phyloP scores from a whole-genome alignment of 2,113 vertebrate species.

The Xenotilapia leptura region DNA sequence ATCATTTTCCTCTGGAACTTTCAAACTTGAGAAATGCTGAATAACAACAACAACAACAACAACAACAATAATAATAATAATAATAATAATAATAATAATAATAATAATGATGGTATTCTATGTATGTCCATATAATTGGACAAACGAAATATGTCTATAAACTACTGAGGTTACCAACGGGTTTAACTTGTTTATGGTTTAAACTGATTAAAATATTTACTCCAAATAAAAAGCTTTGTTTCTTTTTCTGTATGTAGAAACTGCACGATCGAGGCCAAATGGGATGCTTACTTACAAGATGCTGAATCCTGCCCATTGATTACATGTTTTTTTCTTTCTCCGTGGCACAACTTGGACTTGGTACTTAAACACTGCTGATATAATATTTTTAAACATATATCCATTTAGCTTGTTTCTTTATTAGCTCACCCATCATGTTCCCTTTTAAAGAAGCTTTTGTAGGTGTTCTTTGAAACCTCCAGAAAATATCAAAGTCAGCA shows the following conservation, averaged over 20 bases:
- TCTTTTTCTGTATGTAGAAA: background rate
- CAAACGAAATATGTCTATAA: background rate
- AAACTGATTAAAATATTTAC: background rate
- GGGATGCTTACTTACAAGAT: background rate
- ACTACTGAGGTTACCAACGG: background rate
- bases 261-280: fast-evolving
- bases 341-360: background rate
- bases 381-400: background rate
- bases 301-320: background rate
- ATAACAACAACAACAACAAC: background rate
- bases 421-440: background rate
- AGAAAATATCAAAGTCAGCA: background rate
- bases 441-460: background rate
- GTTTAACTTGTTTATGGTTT: background rate
- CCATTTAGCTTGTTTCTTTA: background rate
- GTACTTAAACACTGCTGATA: background rate
- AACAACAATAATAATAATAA: fast-evolving
- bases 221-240: background rate
- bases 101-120: background rate
- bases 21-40: background rate
- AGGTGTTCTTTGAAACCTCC: background rate
- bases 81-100: background rate
- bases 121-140: background rate
- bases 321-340: background rate
- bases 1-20: background rate